Percentiles rank a stretch among this genome's conserved stretches.
Conservation (phyloP, 2,113 vertebrate species). For the Ivindomyrus marchei region DNA sequence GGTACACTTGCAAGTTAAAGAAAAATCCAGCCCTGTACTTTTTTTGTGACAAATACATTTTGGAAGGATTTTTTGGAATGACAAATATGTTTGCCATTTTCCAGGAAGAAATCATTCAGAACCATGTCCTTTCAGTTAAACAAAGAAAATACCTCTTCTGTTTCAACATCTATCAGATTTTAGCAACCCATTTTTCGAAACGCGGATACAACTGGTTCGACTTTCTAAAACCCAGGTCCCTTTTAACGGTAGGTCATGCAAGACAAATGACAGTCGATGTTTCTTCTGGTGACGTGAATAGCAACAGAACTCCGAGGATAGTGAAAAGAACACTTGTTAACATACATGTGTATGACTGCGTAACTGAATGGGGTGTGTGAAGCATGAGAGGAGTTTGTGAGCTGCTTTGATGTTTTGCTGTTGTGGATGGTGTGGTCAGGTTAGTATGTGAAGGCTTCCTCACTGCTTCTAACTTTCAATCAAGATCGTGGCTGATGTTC, state of each 20-base stretch:
- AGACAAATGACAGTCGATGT: background rate
- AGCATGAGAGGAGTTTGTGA: background rate
- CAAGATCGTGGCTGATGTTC: background rate
- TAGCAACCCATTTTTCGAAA: background rate
- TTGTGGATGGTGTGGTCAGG: background rate
- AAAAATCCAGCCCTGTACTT: background rate
- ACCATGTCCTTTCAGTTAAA: background rate
- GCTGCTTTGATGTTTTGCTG: background rate
- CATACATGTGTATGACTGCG: background rate
- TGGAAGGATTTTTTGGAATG: background rate
- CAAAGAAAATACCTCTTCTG: background rate
- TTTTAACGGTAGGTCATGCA: background rate
- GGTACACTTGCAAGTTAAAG: background rate
- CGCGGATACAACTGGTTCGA: background rate
- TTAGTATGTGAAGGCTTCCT: background rate
- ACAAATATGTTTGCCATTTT: background rate
- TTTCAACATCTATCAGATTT: constrained; percentile 8
- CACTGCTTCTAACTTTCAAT: background rate
- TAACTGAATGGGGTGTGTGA: background rate
- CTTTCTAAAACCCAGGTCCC: background rate
- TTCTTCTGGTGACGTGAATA: background rate
- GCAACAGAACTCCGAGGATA: background rate
- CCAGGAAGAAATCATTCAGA: background rate
- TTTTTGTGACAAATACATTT: background rate
- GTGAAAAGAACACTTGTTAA: background rate